A percentile compares a stretch with the other conserved stretches of the same genome.
Evolutionary conservation across 2,113 vertebrate species (phyloP).

Genomic region (Serilophus lunatus): DNA sequence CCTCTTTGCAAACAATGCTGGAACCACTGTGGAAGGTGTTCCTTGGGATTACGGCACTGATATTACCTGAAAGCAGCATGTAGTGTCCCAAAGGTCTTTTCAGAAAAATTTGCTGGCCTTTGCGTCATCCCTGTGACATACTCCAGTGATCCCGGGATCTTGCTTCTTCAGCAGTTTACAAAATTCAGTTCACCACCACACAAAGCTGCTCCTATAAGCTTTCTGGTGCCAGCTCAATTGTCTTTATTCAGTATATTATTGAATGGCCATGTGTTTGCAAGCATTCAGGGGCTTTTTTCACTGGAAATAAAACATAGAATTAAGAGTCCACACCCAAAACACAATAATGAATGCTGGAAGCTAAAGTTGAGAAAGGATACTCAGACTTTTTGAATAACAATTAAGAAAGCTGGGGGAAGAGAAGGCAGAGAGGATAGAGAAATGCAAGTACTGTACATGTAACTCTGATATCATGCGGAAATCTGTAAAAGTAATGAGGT

Average conservation of each 20-base stretch:
- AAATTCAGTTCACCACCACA: neutral
- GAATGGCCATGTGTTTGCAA: neutral
- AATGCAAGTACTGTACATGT: neutral
- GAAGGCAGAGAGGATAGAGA: neutral
- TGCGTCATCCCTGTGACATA: fast-evolving
- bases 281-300: neutral
- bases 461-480: neutral
- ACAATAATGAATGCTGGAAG: neutral
- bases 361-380: neutral
- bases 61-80: neutral
- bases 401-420: neutral
- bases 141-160: neutral
- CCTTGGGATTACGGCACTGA: neutral
- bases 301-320: neutral
- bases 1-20: neutral
- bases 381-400: neutral
- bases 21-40: neutral
- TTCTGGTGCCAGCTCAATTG: neutral
- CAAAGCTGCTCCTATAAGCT: neutral
- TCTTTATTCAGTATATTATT: neutral
- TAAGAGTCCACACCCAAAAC: neutral
- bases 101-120: neutral
- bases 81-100: neutral
- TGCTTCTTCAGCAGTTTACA: neutral
- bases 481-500: neutral